phyloP scores from a whole-genome alignment of 2,888 invertebrate genomes.

The Actias luna region DNA sequence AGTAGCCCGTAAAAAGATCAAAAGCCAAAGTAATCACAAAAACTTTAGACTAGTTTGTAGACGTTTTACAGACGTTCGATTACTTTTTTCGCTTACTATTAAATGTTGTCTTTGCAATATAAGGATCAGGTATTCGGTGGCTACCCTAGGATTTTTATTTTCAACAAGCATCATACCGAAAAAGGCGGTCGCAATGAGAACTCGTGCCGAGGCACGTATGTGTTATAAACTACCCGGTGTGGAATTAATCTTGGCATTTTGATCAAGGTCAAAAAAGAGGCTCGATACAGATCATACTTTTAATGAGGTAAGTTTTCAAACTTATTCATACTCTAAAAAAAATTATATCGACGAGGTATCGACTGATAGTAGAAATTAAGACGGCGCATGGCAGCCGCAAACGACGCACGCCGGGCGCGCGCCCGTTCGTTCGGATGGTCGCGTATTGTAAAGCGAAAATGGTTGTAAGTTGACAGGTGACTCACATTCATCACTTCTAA shows the following conservation, averaged over 20 bases:
- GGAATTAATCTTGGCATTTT: conserved; percentile 70
- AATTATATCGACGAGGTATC: conserved; percentile 62
- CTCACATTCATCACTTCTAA: conserved; percentile 48
- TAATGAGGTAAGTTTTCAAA: conserved; percentile 60
- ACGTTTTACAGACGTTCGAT: conserved; percentile 47
- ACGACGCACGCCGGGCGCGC: conserved; percentile 18
- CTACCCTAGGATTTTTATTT: conserved; percentile 70
- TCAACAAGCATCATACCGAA: conserved; percentile 63
- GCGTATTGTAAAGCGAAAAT: not conserved
- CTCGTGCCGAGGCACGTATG: conserved; percentile 55
- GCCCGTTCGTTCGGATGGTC: not conserved
- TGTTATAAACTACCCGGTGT: conserved; percentile 60
- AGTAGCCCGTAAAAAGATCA: conserved; percentile 36
- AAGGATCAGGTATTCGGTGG: conserved; percentile 68
- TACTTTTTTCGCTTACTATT: conserved; percentile 60
- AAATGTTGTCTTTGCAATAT: conserved; percentile 71
- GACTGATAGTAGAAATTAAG: conserved; percentile 76
- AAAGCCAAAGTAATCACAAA: conserved; percentile 40
- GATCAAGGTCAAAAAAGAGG: conserved; percentile 60
- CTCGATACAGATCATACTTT: conserved; percentile 50
- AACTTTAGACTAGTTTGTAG: conserved; percentile 58
- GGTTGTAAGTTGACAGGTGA: conserved; percentile 52
- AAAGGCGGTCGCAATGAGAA: conserved; percentile 62
- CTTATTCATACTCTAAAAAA: conserved; percentile 58
- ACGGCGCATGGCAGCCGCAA: conserved; percentile 56